Base-by-base conservation (phyloP, 2,888 invertebrate species). In the Lordiphosa fenestrarum region DNA sequence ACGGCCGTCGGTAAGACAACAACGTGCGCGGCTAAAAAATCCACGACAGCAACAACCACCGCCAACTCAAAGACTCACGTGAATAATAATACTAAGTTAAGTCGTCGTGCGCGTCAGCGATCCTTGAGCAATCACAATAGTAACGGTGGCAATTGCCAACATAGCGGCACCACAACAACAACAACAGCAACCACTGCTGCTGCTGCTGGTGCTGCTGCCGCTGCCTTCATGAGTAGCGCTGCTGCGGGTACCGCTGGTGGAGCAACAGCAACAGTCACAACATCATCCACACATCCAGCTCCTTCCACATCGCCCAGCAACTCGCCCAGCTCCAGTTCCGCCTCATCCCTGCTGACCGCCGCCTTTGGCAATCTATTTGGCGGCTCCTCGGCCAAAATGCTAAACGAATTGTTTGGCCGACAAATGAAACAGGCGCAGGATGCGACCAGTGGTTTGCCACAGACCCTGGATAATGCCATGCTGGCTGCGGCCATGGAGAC, bases 371-470 rank as follows among this genome's bases (percentile, higher is more conserved):
- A 84, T 90, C 93, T 95, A 81, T 95, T 96, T 90, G 77, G 83
- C 44, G 94, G 93, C 88, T 94, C 94, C 88, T 95, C 95, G 91
- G 94, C 95, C 88, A 96, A 96, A 91, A 96, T 96, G 96, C 93
- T 96, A 87, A 96, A 96, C 93, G 96, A 96, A 91, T 92, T 96
- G 73, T 92, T 96, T 85, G 95, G 95, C 78, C 92, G 96, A 80
- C 94, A 95, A 89, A 94, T 94, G 88, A 94, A 93, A 89, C 93
- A 93, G 89, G 94, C 91, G 73, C 91, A 91, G 82, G 92, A 92
- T 90, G 92, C 92, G 83, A 91, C 91, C 59, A 88, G 88, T 74
- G 89, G 89, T 58, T 70, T 88, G 58, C 88, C 88, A 63, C 86
- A 84, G 54, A 90, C 90, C 69, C 90, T 91, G 78, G 90, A 90